Evolutionary conservation across 1,140 invertebrate species (phyloP), one percentile per base, ranked within the genome.

Genomic region (Drosophila sproati): DNA sequence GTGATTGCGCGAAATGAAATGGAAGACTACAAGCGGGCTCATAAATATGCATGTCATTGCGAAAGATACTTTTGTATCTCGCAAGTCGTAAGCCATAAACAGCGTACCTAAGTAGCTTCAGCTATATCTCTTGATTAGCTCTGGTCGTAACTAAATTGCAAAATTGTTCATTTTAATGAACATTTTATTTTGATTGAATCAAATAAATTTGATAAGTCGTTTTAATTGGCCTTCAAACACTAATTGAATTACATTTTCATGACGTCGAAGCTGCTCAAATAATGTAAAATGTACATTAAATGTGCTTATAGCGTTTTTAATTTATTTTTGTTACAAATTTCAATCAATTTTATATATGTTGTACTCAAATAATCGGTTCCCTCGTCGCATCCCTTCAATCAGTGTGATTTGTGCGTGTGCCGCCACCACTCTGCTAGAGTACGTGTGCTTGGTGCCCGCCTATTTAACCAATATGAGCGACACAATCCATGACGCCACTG

Each of bases 31-130:
- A 34, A 50, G 29, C 52, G 48, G 43, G 57, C 61, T 59, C 55
- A 72, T 82, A 88, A 88, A 87, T 83, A 78, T 78, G 73, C 83
- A 83, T 87, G 64, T 77, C 61, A 60, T 62, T 62, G 70, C 57
- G 41, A 55, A 63, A 54, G 64, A 77, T 82, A 77, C 69, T 55
- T 87, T 82, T 77, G 72, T 63, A 62, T 68, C 62, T 73, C 34
- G 2, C 39, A n/a, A 28, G 48, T 60, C 29, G 41, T 37, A n/a
- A 54, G 63, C 52, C 34, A 67, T 80, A 56, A 69, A 45, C 3
- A 35, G 55, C 35, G 56, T 74, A 88, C 59, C 43, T 50, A 56
- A 69, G 63, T 55, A 75, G 78, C 50, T 31, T n/a, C 2, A 8
- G 20, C n/a, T 34, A 37, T 31, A 59, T 55, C 37, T 43, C 45